Conservation (phyloP, 2,888 invertebrate genomes). For the Rotaria magnacalcarata region DNA sequence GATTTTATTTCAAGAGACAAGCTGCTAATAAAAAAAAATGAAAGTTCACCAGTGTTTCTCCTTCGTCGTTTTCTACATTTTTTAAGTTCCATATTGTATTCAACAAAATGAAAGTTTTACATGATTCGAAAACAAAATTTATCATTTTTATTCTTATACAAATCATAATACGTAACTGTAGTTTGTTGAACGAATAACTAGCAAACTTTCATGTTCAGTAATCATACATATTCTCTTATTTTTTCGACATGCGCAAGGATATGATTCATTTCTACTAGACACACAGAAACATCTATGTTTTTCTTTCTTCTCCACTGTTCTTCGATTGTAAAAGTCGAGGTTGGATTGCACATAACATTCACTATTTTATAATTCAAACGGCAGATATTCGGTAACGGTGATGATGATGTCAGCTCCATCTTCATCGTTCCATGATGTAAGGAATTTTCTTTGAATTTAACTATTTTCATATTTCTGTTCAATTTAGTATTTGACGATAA, state of each 20-base stretch:
- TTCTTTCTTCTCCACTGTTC: neutral
- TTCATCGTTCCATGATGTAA: neutral
- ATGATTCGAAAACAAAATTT: too few species aligned
- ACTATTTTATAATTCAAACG: neutral
- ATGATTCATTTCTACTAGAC: conserved; percentile 14
- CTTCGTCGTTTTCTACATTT: too few species aligned
- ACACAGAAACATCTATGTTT: neutral
- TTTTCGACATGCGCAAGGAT: neutral
- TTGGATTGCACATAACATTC: neutral
- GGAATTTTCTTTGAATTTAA: neutral
- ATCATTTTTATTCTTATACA: neutral
- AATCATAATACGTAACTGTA: neutral
- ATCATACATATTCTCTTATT: neutral
- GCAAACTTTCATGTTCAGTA: neutral
- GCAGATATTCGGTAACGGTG: neutral
- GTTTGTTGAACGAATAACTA: neutral
- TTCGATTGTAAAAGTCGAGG: neutral
- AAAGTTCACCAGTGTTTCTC: too few species aligned
- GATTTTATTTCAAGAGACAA: too few species aligned
- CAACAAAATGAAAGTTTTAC: too few species aligned
- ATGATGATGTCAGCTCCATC: neutral
- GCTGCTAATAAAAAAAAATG: too few species aligned
- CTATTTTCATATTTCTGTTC: neutral
- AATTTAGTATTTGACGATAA: neutral
- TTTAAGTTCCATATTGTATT: too few species aligned